Percentiles rank a stretch among this genome's conserved stretches.
Conservation (phyloP, 1,140 invertebrate genomes). For the Drosophila ohnishii region DNA sequence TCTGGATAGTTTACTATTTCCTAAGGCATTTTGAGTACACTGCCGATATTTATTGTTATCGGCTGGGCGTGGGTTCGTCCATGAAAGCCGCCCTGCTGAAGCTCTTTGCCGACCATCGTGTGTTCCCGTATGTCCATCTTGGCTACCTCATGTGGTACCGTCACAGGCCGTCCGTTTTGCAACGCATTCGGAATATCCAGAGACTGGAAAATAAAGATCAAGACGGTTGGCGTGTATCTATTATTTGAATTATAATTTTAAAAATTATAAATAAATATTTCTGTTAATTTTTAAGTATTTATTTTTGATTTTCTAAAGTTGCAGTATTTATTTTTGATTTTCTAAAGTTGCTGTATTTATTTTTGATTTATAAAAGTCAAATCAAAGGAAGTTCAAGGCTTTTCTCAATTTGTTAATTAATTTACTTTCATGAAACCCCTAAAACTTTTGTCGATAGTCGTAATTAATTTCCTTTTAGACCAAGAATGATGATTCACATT, state of each 20-base stretch:
- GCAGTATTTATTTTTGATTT: too few species aligned
- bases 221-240: neutral
- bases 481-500: slow-evolving; percentile 5
- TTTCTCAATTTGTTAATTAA: neutral
- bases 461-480: slow-evolving; percentile 6
- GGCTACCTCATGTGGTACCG: slow-evolving; percentile 46
- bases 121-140: slow-evolving; percentile 20
- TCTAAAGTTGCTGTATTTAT: too few species aligned
- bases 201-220: neutral
- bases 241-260: too few species aligned
- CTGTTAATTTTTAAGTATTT: too few species aligned
- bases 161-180: slow-evolving; percentile 5
- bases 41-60: slow-evolving; percentile 20
- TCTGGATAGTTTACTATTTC: slow-evolving; percentile 26
- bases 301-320: too few species aligned
- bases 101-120: slow-evolving; percentile 19
- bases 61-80: neutral
- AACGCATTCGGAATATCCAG: slow-evolving; percentile 21
- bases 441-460: slow-evolving; percentile 1
- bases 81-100: slow-evolving; percentile 23
- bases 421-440: neutral
- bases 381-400: neutral
- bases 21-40: slow-evolving; percentile 32
- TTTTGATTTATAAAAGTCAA: too few species aligned
- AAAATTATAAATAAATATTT: neutral